Percentiles rank a stretch among this genome's conserved stretches.
These are phyloP conservation scores for Petrophora chlorosata DNA, from an alignment of 2,888 invertebrate genomes.

Conservation along the genomic window DNA sequence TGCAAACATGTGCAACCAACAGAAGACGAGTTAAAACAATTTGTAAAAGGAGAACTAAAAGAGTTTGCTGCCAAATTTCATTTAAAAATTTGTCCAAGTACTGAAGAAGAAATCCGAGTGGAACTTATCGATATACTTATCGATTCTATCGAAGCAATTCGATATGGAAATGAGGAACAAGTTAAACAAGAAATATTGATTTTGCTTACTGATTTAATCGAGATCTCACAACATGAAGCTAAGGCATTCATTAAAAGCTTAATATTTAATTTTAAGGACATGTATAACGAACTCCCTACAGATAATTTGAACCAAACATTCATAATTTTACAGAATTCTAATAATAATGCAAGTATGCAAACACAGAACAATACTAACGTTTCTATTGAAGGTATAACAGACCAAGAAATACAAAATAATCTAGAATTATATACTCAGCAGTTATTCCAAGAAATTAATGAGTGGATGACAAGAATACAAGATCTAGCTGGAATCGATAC, in stretches of 20 bases:
- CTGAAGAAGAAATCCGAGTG: constrained; percentile 44
- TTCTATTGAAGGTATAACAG: constrained; percentile 29
- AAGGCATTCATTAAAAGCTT: constrained; percentile 41
- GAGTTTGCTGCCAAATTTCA: constrained; percentile 40
- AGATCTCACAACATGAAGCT: constrained; percentile 44
- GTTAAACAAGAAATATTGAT: constrained; percentile 45
- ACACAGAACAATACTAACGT: constrained; percentile 19
- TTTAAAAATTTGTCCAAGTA: constrained; percentile 33
- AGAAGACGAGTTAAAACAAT: constrained; percentile 46
- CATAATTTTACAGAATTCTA: constrained; percentile 44
- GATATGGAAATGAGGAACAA: constrained; percentile 34
- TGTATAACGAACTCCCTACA: constrained; percentile 10
- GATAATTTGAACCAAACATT: constrained; percentile 39
- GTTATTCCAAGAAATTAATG: constrained; percentile 53
- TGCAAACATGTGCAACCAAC: constrained; percentile 37
- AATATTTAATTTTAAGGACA: constrained; percentile 24
- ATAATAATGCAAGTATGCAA: constrained; percentile 16
- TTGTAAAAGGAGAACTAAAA: constrained; percentile 44
- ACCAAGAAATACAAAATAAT: constrained; percentile 41
- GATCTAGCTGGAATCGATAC: constrained; percentile 39
- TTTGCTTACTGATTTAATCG: constrained; percentile 42
- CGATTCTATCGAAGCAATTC: constrained; percentile 44
- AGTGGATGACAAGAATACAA: constrained; percentile 55
- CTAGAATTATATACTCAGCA: constrained; percentile 43
- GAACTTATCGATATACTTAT: constrained; percentile 50